A percentile compares a stretch with the other conserved stretches of the same genome.
phyloP scores from a whole-genome alignment of 2,113 vertebrate genomes.

The Platysteira castanea region DNA sequence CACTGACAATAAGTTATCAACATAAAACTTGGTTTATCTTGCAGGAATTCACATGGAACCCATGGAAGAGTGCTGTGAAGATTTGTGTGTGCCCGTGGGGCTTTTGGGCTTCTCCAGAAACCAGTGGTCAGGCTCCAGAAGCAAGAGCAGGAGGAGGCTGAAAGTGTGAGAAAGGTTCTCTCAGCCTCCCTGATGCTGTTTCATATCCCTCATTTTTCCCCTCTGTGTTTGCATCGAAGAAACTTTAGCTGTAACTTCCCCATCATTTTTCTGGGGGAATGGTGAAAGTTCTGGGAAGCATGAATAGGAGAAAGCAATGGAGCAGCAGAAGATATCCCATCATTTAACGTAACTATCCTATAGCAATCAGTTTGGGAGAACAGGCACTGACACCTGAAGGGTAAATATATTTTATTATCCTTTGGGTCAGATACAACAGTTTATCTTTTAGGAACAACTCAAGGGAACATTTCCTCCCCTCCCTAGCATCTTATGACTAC shows the following conservation, averaged over 20 bases:
- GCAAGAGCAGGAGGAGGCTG: not conserved
- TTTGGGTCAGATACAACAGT: not conserved
- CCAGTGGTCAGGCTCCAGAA: not conserved
- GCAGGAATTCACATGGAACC: not conserved
- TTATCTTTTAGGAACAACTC: constrained; percentile 8
- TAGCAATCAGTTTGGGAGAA: not conserved
- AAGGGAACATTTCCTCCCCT: not conserved
- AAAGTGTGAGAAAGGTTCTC: not conserved
- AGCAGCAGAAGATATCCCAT: not conserved
- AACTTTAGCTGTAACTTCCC: not conserved
- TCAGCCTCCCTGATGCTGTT: not conserved
- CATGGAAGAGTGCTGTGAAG: not conserved
- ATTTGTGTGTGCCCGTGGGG: not conserved
- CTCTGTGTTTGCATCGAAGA: not conserved
- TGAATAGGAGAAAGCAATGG: not conserved
- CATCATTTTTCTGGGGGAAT: not conserved
- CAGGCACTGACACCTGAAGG: not conserved
- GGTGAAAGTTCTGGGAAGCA: not conserved
- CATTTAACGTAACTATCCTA: not conserved
- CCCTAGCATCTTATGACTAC: constrained; percentile 28
- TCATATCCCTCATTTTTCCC: not conserved
- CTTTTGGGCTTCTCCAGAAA: not conserved
- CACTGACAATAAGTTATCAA: not conserved
- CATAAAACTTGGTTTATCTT: not conserved
- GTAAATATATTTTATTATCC: constrained; percentile 4